phyloP scores from a whole-genome alignment of 1,140 invertebrate genomes.

The Mactra quadrangularis region DNA sequence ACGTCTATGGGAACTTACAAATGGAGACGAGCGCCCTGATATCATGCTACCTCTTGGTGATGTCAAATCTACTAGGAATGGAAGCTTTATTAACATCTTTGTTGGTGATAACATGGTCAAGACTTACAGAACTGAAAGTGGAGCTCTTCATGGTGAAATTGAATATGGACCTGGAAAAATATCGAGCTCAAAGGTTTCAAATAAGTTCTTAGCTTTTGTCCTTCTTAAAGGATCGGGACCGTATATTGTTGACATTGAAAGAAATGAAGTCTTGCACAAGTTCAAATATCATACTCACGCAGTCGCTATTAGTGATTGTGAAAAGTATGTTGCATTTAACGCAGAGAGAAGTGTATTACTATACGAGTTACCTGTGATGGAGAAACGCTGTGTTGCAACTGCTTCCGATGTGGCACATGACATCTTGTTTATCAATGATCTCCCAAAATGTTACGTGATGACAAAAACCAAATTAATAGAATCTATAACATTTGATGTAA shows the following conservation, averaged over 20 bases:
- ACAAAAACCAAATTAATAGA: slow-evolving; percentile 73
- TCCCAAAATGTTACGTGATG: slow-evolving; percentile 73
- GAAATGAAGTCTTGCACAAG: slow-evolving; percentile 68
- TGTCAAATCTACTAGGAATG: slow-evolving; percentile 73
- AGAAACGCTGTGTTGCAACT: slow-evolving; percentile 70
- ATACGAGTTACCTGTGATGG: slow-evolving; percentile 86
- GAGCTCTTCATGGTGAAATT: slow-evolving; percentile 70
- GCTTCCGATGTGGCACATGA: slow-evolving; percentile 72
- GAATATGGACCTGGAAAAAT: slow-evolving; percentile 68
- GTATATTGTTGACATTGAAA: slow-evolving; percentile 87
- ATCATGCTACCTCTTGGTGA: slow-evolving; percentile 86
- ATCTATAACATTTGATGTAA: slow-evolving; percentile 69
- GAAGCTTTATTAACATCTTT: slow-evolving; percentile 73
- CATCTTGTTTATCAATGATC: slow-evolving; percentile 68
- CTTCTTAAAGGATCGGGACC: slow-evolving; percentile 95
- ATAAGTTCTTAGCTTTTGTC: slow-evolving; percentile 92
- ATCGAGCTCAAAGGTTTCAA: slow-evolving; percentile 88
- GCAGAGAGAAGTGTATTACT: slow-evolving; percentile 90
- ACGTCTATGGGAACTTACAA: slow-evolving; percentile 75
- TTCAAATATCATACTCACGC: slow-evolving; percentile 91
- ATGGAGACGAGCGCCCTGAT: slow-evolving; percentile 74
- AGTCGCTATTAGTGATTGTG: slow-evolving; percentile 94
- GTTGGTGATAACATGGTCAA: slow-evolving; percentile 67
- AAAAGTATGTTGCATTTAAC: slow-evolving; percentile 94
- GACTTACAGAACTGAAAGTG: slow-evolving; percentile 72